These are phyloP conservation scores for Chiridota heheva DNA, from an alignment of 35 echinoderm and acorn worm genomes.

Conservation along the genomic window DNA sequence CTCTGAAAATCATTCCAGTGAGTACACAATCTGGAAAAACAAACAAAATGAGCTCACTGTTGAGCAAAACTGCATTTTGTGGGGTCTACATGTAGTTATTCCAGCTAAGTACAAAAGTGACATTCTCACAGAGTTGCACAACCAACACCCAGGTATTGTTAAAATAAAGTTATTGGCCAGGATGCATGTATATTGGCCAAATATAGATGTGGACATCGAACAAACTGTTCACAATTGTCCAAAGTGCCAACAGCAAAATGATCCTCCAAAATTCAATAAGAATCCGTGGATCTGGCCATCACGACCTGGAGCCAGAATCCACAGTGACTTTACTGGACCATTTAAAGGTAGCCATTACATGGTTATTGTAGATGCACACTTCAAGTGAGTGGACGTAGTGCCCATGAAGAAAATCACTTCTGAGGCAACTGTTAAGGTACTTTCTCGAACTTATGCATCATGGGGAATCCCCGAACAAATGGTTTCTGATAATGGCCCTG, in stretches of 20 bases:
- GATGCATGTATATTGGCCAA: conserved; percentile 27
- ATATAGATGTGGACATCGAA: conserved; percentile 54
- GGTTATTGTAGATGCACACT: conserved; percentile 49
- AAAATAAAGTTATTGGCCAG: conserved; percentile 43
- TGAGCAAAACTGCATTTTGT: conserved; percentile 32
- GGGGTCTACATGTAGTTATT: conserved; percentile 50
- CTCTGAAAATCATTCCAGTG: no score
- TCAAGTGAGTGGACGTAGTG: conserved; percentile 52
- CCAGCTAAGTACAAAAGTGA: conserved; percentile 13
- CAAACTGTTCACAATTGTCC: conserved; percentile 16
- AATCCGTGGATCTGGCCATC: conserved; percentile 51
- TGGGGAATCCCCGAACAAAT: conserved; percentile 11
- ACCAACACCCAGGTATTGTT: conserved; percentile 43
- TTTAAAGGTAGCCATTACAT: conserved; percentile 40
- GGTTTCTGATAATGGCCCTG: not conserved
- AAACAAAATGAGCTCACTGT: conserved; percentile 43
- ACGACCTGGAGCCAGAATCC: conserved; percentile 29
- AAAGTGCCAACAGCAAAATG: conserved; percentile 33
- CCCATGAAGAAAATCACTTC: conserved; percentile 6
- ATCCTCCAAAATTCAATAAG: not conserved
- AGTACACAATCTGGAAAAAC: conserved; percentile 11
- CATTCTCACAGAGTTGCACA: conserved; percentile 42
- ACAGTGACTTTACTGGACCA: conserved; percentile 52
- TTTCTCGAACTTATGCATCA: conserved; percentile 1
- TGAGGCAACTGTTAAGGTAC: not conserved